These are phyloP conservation scores for Tubiluchus corallicola DNA, from an alignment of 2,888 invertebrate genomes.

Conservation along the genomic window DNA sequence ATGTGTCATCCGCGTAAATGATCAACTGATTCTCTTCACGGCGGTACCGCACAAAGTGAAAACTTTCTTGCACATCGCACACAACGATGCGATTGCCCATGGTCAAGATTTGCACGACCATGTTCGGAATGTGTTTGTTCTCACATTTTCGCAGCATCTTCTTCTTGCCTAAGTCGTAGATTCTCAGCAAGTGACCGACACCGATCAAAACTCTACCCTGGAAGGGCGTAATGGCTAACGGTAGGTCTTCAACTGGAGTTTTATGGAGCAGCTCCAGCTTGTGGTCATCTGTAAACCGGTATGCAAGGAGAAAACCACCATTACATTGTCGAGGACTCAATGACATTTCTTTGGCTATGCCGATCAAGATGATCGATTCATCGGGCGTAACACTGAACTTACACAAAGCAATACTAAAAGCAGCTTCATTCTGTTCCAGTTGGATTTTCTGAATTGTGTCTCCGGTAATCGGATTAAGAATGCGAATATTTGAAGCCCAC, in stretches of 20 bases:
- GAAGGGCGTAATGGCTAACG: slow-evolving; percentile 67
- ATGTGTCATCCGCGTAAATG: slow-evolving; percentile 94
- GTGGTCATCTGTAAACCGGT: slow-evolving; percentile 45
- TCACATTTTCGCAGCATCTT: slow-evolving; percentile 93
- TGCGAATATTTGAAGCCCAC: slow-evolving; percentile 55
- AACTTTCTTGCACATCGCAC: slow-evolving; percentile 87
- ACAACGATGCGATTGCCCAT: slow-evolving; percentile 86
- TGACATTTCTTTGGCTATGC: slow-evolving; percentile 72
- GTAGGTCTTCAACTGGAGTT: slow-evolving; percentile 79
- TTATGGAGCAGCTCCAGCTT: slow-evolving; percentile 78
- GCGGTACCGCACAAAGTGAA: slow-evolving; percentile 86
- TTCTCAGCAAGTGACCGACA: slow-evolving; percentile 68
- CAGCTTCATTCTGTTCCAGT: slow-evolving; percentile 89
- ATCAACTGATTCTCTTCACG: slow-evolving; percentile 89
- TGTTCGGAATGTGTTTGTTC: slow-evolving; percentile 91
- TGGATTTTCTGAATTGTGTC: slow-evolving; percentile 55
- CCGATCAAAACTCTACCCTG: slow-evolving; percentile 81
- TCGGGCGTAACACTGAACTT: slow-evolving; percentile 51
- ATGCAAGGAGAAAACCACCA: slow-evolving; percentile 70
- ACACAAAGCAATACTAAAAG: slow-evolving; percentile 53
- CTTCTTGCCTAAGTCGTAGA: slow-evolving; percentile 92
- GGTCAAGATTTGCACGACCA: slow-evolving; percentile 77
- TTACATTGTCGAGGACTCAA: slow-evolving; percentile 65
- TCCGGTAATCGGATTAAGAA: slow-evolving; percentile 41
- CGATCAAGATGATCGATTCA: slow-evolving; percentile 52